Evolutionary conservation across 1,140 invertebrate genomes (phyloP).

Genomic region (Episyrphus balteatus): DNA sequence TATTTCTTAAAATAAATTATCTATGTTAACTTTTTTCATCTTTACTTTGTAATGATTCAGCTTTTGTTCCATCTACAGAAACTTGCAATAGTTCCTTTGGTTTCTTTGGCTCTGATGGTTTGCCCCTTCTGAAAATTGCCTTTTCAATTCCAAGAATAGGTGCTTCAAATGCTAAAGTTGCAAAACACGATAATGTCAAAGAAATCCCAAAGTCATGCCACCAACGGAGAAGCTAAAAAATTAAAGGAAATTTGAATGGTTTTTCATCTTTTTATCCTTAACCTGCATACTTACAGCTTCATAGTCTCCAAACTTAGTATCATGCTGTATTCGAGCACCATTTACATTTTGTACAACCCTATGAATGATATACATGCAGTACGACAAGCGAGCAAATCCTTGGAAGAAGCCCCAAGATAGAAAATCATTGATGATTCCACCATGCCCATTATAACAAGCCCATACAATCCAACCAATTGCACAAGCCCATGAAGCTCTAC

Average conservation of each 20-base stretch:
- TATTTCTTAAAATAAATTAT: too few species aligned
- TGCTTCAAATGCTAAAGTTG: constrained; percentile 28
- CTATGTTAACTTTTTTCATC: too few species aligned
- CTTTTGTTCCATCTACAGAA: too few species aligned
- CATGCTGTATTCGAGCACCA: constrained; percentile 7
- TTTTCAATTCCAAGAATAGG: constrained; percentile 33
- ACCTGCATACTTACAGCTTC: constrained; percentile 12
- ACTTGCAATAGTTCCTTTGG: too few species aligned
- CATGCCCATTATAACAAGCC: constrained; percentile 58
- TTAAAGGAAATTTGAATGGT: too few species aligned
- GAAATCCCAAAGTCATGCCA: constrained; percentile 33
- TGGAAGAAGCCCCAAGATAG: constrained; percentile 52
- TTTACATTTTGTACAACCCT: constrained; percentile 32
- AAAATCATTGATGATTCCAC: constrained; percentile 49
- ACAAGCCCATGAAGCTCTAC: constrained; percentile 52
- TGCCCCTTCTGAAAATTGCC: constrained; percentile 22
- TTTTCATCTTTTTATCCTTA: too few species aligned
- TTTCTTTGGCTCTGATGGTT: constrained; percentile 17
- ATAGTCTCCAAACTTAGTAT: constrained; percentile 10
- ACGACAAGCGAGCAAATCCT: constrained; percentile 54
- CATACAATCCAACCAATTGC: constrained; percentile 58
- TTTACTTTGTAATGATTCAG: too few species aligned
- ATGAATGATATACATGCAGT: constrained; percentile 60
- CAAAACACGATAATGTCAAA: constrained; percentile 23
- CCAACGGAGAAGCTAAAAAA: constrained; percentile 25